Evolutionary conservation across 1,140 invertebrate genomes (phyloP), one percentile per base, ranked within the genome.

Genomic region (Goniozus legneri): DNA sequence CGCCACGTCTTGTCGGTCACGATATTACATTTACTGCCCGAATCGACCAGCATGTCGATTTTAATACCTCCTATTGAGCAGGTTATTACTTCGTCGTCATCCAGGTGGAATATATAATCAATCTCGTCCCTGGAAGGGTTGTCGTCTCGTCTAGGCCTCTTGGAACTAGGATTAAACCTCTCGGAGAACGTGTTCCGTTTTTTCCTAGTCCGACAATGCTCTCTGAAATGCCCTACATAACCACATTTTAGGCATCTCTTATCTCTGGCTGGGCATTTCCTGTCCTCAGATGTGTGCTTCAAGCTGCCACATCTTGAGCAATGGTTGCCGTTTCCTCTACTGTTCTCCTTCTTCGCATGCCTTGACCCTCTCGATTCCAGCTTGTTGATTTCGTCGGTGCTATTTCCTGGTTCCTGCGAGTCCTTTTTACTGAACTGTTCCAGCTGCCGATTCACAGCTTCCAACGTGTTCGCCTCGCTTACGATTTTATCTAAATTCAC

Each of bases 51-150:
- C 6, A 27, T 8, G 33, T 39, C n/a, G 6, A 6, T 27, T 7
- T 27, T 27, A 10, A 14, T 18, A 8, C 34, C 12, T 14, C 34
- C 14, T 8, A 36, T 36, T 8, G 8, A 10, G 16, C 34, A 36
- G 14, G 8, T 18, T 8, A 36, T 36, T 8, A 36, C 13, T 14
- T 8, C 8, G 32, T 49, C 45, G 6, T 51, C 32, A 42, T 55
- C 52, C 7, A 58, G 34, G 31, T 58, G 33, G 31, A 55, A 58
- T 19, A 58, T 32, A 42, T 58, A 58, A 20, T 55, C 43, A n/a
- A 33, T 8, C 20, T 32, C 36, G n/a, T 47, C 45, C 8, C 35
- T 32, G 16, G 8, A 44, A 8, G 8, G n/a, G n/a, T n/a, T n/a
- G n/a, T n/a, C n/a, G n/a, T n/a, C n/a, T 13, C 14, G n/a, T 18